Conservation (phyloP, 2,113 vertebrate species). For the Pterocles gutturalis region DNA sequence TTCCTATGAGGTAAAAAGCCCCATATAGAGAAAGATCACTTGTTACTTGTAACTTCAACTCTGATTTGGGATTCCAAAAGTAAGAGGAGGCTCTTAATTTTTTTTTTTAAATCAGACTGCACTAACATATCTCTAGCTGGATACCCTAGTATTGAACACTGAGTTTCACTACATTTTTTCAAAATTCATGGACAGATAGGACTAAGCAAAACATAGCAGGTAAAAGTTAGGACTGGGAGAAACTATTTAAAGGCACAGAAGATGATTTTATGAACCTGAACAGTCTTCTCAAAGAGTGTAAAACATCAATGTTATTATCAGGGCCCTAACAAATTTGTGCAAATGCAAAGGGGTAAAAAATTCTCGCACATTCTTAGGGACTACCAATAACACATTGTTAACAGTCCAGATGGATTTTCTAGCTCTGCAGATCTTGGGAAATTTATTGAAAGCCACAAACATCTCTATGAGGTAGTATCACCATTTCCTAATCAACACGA, state of each 20-base stretch:
- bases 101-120: neutral
- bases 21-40: neutral
- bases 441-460: neutral
- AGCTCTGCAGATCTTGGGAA: neutral
- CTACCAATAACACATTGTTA: neutral
- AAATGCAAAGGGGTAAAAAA: neutral
- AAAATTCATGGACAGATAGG: neutral
- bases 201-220: neutral
- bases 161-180: neutral
- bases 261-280: neutral
- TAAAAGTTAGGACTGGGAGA: neutral
- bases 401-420: neutral
- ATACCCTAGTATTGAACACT: rapidly evolving
- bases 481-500: neutral
- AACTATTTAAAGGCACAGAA: neutral
- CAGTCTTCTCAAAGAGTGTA: neutral
- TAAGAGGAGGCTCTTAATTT: neutral
- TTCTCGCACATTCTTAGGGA: neutral
- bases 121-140: neutral
- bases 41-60: neutral
- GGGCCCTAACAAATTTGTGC: neutral
- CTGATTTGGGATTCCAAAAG: neutral
- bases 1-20: neutral
- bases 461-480: neutral
- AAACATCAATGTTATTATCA: neutral